A percentile compares a stretch with the other conserved stretches of the same genome.
Conservation (phyloP, 1,140 invertebrate genomes). For the Wasmannia auropunctata region DNA sequence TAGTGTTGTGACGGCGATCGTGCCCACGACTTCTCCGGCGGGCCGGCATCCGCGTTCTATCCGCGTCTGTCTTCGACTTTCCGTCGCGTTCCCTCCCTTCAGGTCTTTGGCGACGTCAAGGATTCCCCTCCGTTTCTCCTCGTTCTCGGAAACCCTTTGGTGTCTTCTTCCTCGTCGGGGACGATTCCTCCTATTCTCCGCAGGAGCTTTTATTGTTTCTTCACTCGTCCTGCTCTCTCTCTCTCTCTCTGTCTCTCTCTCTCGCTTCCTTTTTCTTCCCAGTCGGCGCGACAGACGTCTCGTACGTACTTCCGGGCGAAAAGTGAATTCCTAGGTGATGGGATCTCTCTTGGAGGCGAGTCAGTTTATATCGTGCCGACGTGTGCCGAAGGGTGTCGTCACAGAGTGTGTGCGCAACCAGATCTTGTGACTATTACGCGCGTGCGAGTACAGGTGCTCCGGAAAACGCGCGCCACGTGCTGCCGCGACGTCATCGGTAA, state of each 20-base stretch:
- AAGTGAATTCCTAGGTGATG: conserved; percentile 40
- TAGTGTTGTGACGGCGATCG: conserved; percentile 82
- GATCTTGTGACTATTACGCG: conserved; percentile 10
- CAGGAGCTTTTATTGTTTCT: not conserved
- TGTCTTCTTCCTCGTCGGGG: not conserved
- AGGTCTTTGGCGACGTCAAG: not conserved
- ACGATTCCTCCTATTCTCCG: not conserved
- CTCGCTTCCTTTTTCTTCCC: not conserved
- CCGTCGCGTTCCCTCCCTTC: not conserved
- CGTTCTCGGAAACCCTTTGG: not conserved
- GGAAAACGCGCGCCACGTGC: conserved; percentile 46
- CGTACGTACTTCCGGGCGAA: conserved; percentile 59
- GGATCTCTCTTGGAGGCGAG: conserved; percentile 9
- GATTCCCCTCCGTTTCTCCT: not conserved
- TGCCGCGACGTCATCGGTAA: conserved; percentile 35
- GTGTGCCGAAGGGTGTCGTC: not conserved
- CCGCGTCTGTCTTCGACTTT: conserved; percentile 10
- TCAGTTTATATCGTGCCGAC: not conserved
- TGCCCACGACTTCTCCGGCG: conserved; percentile 74
- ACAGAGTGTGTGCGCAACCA: conserved; percentile 42
- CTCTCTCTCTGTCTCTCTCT: too few species aligned
- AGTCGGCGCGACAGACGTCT: conserved; percentile 11
- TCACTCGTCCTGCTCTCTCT: too few species aligned
- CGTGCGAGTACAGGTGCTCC: conserved; percentile 64
- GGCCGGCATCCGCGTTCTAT: conserved; percentile 63